Base-by-base conservation (phyloP, 2,113 vertebrate species). In the Chunga burmeisteri region DNA sequence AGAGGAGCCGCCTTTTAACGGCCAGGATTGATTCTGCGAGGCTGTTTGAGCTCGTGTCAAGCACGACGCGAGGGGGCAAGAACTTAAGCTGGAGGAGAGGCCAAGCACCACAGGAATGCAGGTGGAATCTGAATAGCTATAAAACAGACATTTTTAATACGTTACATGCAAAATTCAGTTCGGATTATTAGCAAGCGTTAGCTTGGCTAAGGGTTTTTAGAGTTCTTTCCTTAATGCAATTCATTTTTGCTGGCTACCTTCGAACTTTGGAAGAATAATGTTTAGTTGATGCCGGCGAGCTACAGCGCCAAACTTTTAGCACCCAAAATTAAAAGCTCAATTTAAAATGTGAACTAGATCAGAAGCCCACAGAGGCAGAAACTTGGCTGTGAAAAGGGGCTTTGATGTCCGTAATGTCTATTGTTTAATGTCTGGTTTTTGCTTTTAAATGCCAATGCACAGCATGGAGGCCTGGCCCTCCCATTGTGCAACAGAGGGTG, bases 401-500 rank as follows among this genome's bases (percentile, higher is more conserved):
- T 86, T 95, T 80, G 53, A 81, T 71, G 61, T 82, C n/a, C 71
- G 1, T 85, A 46, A 67, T 73, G 88, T 68, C 97, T 94, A 26
- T 97, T 96, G 97, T 97, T 96, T 96, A 61, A 86, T 20, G 92
- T 53, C 63, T 32, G 80, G 46, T 25, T 50, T 90, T 86, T 89
- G 81, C 97, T 92, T 95, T 93, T 70, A 82, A 94, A 91, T 91
- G 89, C 91, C 94, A 71, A 49, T 11, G 93, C 97, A 92, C 97
- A 89, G 97, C 93, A 17, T 91, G 97, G 89, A 92, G 90, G 90
- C 96, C 27, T 26, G 75, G 95, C 81, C 96, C 96, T 94, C 97
- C 95, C 61, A 72, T 72, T 22, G 91, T 13, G 90, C 92, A 23
- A 63, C 71, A 47, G 82, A 87, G 94, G 96, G 96, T 90, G 86